phyloP scores from a whole-genome alignment of 2,113 vertebrate genomes.

The Pedetes capensis region DNA sequence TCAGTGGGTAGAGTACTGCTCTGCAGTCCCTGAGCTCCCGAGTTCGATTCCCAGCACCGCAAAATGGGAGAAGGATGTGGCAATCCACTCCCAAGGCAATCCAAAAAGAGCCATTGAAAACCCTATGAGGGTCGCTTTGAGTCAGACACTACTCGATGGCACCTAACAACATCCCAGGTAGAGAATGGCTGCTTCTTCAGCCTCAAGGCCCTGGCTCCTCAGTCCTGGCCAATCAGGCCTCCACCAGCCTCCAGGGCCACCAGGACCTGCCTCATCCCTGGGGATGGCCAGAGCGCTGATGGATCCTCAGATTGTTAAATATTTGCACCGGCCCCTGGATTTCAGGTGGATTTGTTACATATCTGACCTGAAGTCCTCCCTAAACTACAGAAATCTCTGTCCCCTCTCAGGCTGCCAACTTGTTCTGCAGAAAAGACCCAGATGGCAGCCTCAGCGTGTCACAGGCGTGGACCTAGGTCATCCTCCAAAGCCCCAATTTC shows the following conservation, averaged over 20 bases:
- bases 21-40: no score
- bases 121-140: no score
- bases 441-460: background rate
- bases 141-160: no score
- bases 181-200: background rate
- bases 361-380: background rate
- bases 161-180: background rate
- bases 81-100: no score
- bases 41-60: no score
- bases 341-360: constrained; percentile 18
- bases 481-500: background rate
- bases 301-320: background rate
- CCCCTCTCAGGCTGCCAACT: accelerated
- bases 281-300: background rate
- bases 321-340: background rate
- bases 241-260: background rate
- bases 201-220: background rate
- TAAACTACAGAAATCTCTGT: background rate
- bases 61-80: no score
- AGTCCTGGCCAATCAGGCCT: background rate
- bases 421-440: background rate
- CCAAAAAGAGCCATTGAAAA: no score
- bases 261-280: background rate
- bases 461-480: background rate
- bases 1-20: no score